A percentile compares a stretch with the other conserved stretches of the same genome.
These are phyloP conservation scores for Eueides isabella DNA, from an alignment of 1,140 invertebrate genomes.

Conservation along the genomic window DNA sequence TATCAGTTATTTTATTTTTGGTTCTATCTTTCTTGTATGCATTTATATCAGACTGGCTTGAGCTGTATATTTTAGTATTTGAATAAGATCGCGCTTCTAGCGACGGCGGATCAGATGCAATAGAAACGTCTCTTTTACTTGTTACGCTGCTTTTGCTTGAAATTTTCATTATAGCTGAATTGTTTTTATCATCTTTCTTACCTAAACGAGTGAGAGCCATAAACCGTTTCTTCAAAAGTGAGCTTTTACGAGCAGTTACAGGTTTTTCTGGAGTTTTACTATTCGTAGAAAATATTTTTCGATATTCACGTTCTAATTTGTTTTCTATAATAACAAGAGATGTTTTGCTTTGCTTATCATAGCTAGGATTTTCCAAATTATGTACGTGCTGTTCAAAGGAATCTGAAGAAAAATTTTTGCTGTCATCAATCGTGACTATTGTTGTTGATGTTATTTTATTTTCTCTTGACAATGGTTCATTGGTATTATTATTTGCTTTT, in stretches of 20 bases:
- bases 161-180: conserved; percentile 34
- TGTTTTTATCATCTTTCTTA: conserved; percentile 56
- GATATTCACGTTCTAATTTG: conserved; percentile 62
- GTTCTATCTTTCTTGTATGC: conserved; percentile 26
- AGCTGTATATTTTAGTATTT: conserved; percentile 51
- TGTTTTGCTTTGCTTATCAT: conserved; percentile 42
- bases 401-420: conserved; percentile 55
- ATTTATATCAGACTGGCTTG: conserved; percentile 31
- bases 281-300: conserved; percentile 53
- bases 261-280: conserved; percentile 46
- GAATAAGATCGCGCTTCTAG: conserved; percentile 55
- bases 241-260: conserved; percentile 52
- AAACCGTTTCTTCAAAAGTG: conserved; percentile 55
- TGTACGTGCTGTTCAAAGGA: conserved; percentile 65
- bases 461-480: conserved; percentile 2
- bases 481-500: conserved; percentile 12
- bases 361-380: conserved; percentile 61
- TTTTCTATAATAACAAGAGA: conserved; percentile 60
- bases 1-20: conserved; percentile 34
- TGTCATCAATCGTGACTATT: conserved; percentile 1
- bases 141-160: conserved; percentile 40
- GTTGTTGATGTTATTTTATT: conserved; percentile 18
- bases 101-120: conserved; percentile 63
- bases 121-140: conserved; percentile 60
- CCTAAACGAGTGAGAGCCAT: conserved; percentile 55